A percentile compares a stretch with the other conserved stretches of the same genome.
phyloP scores from a whole-genome alignment of 2,113 vertebrate species.

The Hippocampus guttulatus region DNA sequence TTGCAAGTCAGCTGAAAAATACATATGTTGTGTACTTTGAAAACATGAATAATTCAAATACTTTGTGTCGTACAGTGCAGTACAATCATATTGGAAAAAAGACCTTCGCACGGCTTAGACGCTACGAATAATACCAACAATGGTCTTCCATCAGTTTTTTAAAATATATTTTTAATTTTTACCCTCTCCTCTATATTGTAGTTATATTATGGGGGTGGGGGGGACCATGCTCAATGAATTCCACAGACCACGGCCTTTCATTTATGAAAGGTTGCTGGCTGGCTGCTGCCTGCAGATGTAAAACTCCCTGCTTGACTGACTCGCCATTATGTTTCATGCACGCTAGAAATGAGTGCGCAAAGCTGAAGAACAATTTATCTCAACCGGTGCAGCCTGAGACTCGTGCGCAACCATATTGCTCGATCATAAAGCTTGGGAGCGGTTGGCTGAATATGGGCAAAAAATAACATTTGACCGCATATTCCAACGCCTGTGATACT shows the following conservation, averaged over 20 bases:
- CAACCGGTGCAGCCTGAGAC: constrained; percentile 32
- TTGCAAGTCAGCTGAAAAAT: no score
- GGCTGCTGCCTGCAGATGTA: constrained; percentile 9
- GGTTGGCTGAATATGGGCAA: constrained; percentile 10
- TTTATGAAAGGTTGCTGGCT: constrained; percentile 15
- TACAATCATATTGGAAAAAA: neutral
- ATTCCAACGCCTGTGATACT: neutral
- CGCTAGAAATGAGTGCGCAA: constrained; percentile 4
- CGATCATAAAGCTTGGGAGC: constrained; percentile 14
- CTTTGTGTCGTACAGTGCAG: neutral
- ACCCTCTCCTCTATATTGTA: neutral
- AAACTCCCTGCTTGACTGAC: constrained; percentile 18
- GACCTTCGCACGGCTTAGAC: neutral
- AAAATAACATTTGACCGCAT: constrained; percentile 10
- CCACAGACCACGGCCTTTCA: constrained; percentile 57
- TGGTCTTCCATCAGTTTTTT: neutral
- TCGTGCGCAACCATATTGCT: constrained; percentile 25
- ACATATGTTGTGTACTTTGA: no score
- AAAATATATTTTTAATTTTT: neutral
- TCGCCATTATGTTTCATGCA: constrained; percentile 8
- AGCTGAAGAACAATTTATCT: constrained; percentile 14
- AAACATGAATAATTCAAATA: no score
- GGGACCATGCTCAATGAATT: constrained; percentile 10
- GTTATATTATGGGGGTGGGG: neutral
- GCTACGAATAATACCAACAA: neutral